A percentile compares a stretch with the other conserved stretches of the same genome.
Conservation (phyloP, 2,113 vertebrate genomes). For the Acrocephalus kingi region DNA sequence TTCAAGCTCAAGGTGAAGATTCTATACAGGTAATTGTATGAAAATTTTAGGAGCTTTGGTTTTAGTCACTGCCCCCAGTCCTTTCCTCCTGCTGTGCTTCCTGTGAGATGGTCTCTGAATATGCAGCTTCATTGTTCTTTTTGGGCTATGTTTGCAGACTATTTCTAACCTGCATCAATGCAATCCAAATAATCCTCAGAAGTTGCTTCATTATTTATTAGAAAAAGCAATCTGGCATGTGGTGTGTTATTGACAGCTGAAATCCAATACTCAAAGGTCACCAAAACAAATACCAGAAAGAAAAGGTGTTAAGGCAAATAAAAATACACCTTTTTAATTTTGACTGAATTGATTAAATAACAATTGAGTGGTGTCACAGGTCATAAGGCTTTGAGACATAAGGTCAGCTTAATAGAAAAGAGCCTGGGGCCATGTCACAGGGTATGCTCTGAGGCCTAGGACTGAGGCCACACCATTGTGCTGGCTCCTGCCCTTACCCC, state of each 20-base stretch:
- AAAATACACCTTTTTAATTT: slow-evolving; percentile 83
- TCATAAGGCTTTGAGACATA: slow-evolving; percentile 70
- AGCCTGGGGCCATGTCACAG: slow-evolving; percentile 60
- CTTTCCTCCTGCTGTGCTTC: not conserved
- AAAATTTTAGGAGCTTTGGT: not conserved
- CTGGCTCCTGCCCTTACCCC: slow-evolving; percentile 14
- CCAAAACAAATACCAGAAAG: slow-evolving; percentile 58
- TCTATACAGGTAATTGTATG: not conserved
- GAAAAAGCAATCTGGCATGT: slow-evolving; percentile 69
- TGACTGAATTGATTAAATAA: slow-evolving; percentile 79
- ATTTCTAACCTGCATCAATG: slow-evolving; percentile 26
- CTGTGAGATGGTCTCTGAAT: not conserved
- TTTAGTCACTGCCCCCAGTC: not conserved
- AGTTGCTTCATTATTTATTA: slow-evolving; percentile 75
- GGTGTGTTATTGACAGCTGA: slow-evolving; percentile 57
- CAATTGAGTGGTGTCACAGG: slow-evolving; percentile 75
- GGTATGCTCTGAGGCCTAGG: slow-evolving; percentile 55
- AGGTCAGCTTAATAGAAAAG: slow-evolving; percentile 71
- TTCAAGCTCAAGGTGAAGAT: not conserved
- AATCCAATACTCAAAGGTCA: slow-evolving; percentile 79
- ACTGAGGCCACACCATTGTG: slow-evolving; percentile 33
- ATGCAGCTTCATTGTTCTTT: not conserved
- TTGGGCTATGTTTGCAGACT: not conserved
- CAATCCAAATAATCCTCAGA: slow-evolving; percentile 23
- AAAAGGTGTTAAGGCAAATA: slow-evolving; percentile 71